These are phyloP conservation scores for Ennomos erosarius DNA, from an alignment of 2,888 invertebrate genomes.

Conservation along the genomic window DNA sequence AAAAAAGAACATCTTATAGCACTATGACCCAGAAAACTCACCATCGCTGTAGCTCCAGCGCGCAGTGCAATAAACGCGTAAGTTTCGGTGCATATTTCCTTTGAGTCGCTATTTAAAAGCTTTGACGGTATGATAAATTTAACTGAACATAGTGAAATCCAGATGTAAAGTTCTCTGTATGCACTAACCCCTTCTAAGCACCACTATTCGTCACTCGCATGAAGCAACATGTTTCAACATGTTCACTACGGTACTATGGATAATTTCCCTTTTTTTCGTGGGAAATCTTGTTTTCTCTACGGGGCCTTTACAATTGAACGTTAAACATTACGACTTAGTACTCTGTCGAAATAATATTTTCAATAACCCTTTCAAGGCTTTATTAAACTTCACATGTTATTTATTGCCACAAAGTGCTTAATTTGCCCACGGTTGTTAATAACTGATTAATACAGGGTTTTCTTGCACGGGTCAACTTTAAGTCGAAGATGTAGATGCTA, in stretches of 20 bases:
- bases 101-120: no score
- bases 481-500: not conserved
- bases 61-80: no score
- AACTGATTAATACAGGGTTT: not conserved
- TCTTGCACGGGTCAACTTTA: not conserved
- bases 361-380: not conserved
- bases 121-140: no score
- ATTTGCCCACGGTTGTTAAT: not conserved
- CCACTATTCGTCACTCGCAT: constrained; percentile 30
- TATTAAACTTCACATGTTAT: not conserved
- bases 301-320: constrained; percentile 39
- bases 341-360: constrained; percentile 2
- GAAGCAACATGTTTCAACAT: constrained; percentile 41
- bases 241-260: constrained; percentile 23
- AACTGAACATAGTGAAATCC: no score
- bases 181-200: constrained; percentile 10
- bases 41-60: no score
- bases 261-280: constrained; percentile 82
- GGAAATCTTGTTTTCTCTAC: constrained; percentile 74
- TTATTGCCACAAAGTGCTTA: constrained; percentile 2
- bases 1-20: no score
- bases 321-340: constrained; percentile 4
- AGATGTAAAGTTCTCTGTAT: no score
- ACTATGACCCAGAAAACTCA: no score
- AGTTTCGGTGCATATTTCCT: no score